Evolutionary conservation across 2,888 invertebrate genomes (phyloP), one percentile per base, ranked within the genome.

Genomic region (Acronicta alni): DNA sequence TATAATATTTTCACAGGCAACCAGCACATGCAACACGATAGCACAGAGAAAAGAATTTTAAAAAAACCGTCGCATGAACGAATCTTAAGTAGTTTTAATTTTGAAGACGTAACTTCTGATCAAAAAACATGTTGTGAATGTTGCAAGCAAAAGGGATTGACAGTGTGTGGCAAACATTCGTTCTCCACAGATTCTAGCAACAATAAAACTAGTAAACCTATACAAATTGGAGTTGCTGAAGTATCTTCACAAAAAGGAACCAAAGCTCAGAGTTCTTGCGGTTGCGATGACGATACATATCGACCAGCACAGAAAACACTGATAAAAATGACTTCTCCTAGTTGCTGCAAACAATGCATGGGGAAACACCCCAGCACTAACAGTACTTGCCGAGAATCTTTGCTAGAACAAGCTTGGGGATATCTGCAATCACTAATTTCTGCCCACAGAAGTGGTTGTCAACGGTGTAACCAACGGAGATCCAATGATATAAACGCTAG

Each of bases 1-100:
- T 70, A 38, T 10, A 52, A 64, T 32, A 44, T 64, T 64, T n/a
- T 52, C 57, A 35, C 47, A 68, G 67, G 53, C 20, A 20, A 37
- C 26, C 43, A 53, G 35, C 53, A 35, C 39, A 47, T 37, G 46
- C 52, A 55, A 39, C 53, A 64, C 35, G 37, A 35, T 41, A 18
- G 20, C 30, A 47, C 47, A 38, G 58, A 54, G 37, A 54, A 37
- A 18, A 53, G 20, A 39, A 38, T 35, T 26, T 43, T 38, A 39
- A 51, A 45, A 43, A 42, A 12, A 37, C 8, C 39, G 41, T 59
- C 54, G 52, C 20, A 39, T 10, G 67, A 68, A 45, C 55, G n/a
- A 42, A 32, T 59, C 6, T 17, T 66, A 20, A 52, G 53, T 17
- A 65, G 43, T 49, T 49, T 52, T 49, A 56, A 59, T 48, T 48